A percentile compares a stretch with the other conserved stretches of the same genome.
phyloP scores from a whole-genome alignment of 2,888 invertebrate genomes.

The Uropetala carovei region DNA sequence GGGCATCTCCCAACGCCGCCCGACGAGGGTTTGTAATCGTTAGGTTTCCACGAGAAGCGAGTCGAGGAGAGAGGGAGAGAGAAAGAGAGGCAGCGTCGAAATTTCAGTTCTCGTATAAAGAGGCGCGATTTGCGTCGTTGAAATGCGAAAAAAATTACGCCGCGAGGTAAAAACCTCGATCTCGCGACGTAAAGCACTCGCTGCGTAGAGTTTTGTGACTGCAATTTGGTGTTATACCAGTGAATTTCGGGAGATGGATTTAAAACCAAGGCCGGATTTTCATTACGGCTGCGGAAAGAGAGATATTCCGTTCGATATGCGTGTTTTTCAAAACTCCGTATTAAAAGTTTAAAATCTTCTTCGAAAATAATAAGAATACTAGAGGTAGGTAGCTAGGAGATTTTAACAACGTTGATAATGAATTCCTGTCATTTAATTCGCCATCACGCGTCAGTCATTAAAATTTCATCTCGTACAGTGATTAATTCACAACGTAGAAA shows the following conservation, averaged over 20 bases:
- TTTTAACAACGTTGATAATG: too few relatives aligned
- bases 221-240: not conserved
- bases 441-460: too few relatives aligned
- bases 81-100: not conserved
- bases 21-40: constrained; percentile 33
- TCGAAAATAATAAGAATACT: too few relatives aligned
- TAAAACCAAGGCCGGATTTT: not conserved
- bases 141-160: not conserved
- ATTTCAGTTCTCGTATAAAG: not conserved
- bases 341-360: too few relatives aligned
- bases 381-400: too few relatives aligned
- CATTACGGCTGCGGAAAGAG: not conserved
- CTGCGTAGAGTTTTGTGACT: not conserved
- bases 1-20: not conserved
- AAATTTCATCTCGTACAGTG: too few relatives aligned
- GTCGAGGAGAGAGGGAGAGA: constrained; percentile 6
- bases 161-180: not conserved
- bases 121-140: not conserved
- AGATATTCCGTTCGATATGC: not conserved
- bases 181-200: not conserved
- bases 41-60: constrained; percentile 24
- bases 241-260: not conserved
- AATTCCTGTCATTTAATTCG: too few relatives aligned
- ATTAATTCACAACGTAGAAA: too few relatives aligned
- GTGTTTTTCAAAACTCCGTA: too few relatives aligned